phyloP scores from a whole-genome alignment of 2,797 vertebrate species.

The Glossophaga mutica region DNA sequence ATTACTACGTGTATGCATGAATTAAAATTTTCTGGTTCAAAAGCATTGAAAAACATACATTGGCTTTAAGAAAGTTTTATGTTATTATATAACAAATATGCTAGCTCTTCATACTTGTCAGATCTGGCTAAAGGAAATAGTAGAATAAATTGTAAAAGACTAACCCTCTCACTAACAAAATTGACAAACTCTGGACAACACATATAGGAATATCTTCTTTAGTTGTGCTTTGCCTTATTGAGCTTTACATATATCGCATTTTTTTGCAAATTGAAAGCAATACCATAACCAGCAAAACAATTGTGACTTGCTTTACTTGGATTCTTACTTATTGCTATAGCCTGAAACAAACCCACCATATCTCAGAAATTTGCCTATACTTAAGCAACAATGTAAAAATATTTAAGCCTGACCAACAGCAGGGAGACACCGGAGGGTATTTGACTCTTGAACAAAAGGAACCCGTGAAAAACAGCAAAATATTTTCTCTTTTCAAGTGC shows the following conservation, averaged over 20 bases:
- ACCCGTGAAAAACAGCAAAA: neutral
- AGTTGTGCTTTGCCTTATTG: neutral
- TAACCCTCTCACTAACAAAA: neutral
- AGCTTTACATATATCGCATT: neutral
- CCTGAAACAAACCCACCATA: neutral
- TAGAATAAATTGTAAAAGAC: neutral
- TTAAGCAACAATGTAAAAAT: neutral
- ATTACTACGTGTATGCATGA: neutral
- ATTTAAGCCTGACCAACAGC: neutral
- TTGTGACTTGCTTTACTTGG: neutral
- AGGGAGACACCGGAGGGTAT: neutral
- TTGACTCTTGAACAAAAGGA: neutral
- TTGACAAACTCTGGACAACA: slow-evolving; percentile 1
- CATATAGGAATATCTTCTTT: neutral
- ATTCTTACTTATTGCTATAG: neutral
- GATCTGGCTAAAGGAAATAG: neutral
- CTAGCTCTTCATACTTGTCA: neutral
- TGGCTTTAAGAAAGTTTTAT: neutral
- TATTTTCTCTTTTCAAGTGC: neutral
- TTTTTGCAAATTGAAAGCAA: neutral
- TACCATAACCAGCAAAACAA: neutral
- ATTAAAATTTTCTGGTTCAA: neutral
- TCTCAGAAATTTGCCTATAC: neutral
- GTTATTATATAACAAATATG: neutral
- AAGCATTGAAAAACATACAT: neutral